These are phyloP conservation scores for Gallinago media DNA, from an alignment of 2,113 vertebrate species.

Conservation along the genomic window DNA sequence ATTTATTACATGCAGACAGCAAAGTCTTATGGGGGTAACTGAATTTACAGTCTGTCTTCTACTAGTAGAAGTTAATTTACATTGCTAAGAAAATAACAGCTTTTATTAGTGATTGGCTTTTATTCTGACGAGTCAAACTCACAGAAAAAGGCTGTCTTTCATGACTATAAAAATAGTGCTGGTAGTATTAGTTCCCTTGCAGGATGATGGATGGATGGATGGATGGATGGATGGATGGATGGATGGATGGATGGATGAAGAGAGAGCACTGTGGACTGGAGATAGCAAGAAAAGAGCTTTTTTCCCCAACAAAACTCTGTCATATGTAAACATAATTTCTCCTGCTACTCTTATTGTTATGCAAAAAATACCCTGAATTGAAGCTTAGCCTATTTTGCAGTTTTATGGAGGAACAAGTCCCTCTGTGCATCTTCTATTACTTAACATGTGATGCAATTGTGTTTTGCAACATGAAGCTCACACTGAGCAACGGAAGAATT, in stretches of 20 bases:
- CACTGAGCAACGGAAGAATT: slow-evolving; percentile 10
- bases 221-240: too few relatives aligned
- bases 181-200: background rate
- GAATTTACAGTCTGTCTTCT: background rate
- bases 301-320: background rate
- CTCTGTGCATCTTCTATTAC: slow-evolving; percentile 23
- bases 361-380: background rate
- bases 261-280: background rate
- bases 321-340: background rate
- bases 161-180: background rate
- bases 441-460: slow-evolving; percentile 22
- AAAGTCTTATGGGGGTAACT: background rate
- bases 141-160: background rate
- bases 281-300: background rate
- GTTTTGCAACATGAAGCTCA: slow-evolving; percentile 25
- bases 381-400: background rate
- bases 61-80: background rate
- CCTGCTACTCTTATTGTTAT: background rate
- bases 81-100: background rate
- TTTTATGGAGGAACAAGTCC: background rate
- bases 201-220: background rate
- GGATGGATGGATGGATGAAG: background rate
- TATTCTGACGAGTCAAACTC: background rate
- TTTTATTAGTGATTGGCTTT: slow-evolving; percentile 2
- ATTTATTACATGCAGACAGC: background rate